Conservation (phyloP, 2,113 vertebrate species). For the Myiagra hebetior region DNA sequence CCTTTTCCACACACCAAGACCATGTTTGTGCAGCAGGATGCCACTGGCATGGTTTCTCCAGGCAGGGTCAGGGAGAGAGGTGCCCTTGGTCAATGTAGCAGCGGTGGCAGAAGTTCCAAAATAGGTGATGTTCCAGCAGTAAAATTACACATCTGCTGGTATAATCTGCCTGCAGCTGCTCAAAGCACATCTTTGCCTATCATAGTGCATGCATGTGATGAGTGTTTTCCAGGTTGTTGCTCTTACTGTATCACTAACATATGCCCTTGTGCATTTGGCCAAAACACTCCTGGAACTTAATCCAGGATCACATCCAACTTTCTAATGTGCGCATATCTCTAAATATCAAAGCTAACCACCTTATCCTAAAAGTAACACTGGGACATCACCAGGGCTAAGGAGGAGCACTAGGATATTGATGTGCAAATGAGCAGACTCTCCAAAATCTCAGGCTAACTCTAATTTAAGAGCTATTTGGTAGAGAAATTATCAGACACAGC, state of each 20-base stretch:
- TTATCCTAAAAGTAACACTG: constrained; percentile 22
- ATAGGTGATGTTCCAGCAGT: background rate
- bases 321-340: constrained; percentile 13
- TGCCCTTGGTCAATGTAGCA: background rate
- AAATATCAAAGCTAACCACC: constrained; percentile 50
- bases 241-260: background rate
- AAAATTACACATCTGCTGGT: background rate
- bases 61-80: background rate
- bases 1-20: background rate
- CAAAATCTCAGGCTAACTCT: constrained; percentile 7
- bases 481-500: constrained; percentile 11
- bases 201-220: background rate
- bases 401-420: constrained; percentile 7
- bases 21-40: background rate
- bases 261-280: background rate
- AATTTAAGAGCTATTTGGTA: constrained; percentile 5
- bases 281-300: background rate
- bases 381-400: background rate
- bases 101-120: background rate
- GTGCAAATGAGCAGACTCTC: constrained; percentile 30
- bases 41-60: background rate
- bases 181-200: background rate
- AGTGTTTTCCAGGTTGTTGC: background rate
- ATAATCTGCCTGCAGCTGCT: background rate
- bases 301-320: background rate